These are phyloP conservation scores for Psilopogon haemacephalus DNA, from an alignment of 2,113 vertebrate species.

Conservation along the genomic window DNA sequence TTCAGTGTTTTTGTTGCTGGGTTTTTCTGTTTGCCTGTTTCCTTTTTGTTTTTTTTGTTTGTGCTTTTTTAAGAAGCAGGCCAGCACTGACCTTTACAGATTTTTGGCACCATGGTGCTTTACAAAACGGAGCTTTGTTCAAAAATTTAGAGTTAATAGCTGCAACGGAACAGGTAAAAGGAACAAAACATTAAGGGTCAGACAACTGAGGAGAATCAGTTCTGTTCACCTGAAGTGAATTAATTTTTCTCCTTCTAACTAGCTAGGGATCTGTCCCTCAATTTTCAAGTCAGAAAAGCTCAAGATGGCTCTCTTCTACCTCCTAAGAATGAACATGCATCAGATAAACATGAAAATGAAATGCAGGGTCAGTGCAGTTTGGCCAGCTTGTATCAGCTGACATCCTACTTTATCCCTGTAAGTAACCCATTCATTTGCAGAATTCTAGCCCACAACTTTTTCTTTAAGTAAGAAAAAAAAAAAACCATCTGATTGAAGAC, in stretches of 20 bases:
- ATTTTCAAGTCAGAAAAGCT: background rate
- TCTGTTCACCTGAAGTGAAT: background rate
- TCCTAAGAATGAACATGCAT: background rate
- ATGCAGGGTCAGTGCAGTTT: background rate
- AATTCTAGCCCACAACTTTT: background rate
- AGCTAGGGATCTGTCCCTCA: background rate
- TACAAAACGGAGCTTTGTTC: background rate
- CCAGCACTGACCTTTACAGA: conserved; percentile 5
- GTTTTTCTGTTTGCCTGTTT: too few relatives aligned
- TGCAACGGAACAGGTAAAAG: conserved; percentile 1
- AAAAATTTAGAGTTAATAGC: background rate
- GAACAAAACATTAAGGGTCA: background rate
- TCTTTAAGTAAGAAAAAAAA: too few relatives aligned
- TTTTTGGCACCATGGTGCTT: background rate
- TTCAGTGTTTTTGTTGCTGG: too few relatives aligned
- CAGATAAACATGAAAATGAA: background rate
- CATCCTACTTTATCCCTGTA: background rate
- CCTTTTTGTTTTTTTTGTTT: too few relatives aligned
- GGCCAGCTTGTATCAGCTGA: background rate
- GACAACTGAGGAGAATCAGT: background rate
- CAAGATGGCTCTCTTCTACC: background rate
- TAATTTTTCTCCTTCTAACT: background rate
- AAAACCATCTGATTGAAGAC: too few relatives aligned
- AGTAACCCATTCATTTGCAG: background rate
- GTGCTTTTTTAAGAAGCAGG: background rate